A percentile compares a stretch with the other conserved stretches of the same genome.
Evolutionary conservation across 2,888 invertebrate genomes (phyloP).

Genomic region (Mechanitis messenoides): DNA sequence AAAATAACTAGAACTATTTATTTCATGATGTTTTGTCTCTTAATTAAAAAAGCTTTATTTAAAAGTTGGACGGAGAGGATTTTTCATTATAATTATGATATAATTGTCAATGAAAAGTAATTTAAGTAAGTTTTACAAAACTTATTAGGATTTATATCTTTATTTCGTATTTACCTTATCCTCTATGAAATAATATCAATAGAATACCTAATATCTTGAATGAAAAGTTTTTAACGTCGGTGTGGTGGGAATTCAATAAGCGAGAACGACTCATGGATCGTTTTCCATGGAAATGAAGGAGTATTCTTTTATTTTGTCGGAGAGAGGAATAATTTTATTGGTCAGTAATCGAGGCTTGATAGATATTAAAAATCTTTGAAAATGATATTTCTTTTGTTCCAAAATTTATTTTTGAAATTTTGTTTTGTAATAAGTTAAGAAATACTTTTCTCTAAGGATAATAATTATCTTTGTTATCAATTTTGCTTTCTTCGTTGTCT

Average conservation of each 20-base stretch:
- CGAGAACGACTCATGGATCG: conserved; percentile 49
- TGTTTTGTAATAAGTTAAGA: background rate
- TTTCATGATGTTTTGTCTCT: too few relatives aligned
- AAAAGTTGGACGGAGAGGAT: too few relatives aligned
- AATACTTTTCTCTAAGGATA: background rate
- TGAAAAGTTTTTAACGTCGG: conserved; percentile 42
- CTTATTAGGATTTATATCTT: too few relatives aligned
- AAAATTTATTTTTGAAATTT: conserved; percentile 1
- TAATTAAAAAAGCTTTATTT: too few relatives aligned
- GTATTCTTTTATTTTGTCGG: conserved; percentile 45
- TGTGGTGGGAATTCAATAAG: conserved; percentile 70
- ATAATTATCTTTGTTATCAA: background rate
- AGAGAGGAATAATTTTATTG: conserved; percentile 52
- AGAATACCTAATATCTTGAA: conserved; percentile 8
- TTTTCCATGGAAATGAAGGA: conserved; percentile 62
- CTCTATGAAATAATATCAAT: background rate
- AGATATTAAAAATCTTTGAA: conserved; percentile 43
- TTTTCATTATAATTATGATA: too few relatives aligned
- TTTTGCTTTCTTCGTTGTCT: background rate
- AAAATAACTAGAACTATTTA: too few relatives aligned
- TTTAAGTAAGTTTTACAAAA: too few relatives aligned
- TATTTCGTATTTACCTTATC: too few relatives aligned
- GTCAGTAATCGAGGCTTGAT: conserved; percentile 46
- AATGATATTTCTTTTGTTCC: background rate
- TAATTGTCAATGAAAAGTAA: too few relatives aligned